Base-by-base conservation (phyloP, 2,113 vertebrate species). In the Dermatemys mawii region DNA sequence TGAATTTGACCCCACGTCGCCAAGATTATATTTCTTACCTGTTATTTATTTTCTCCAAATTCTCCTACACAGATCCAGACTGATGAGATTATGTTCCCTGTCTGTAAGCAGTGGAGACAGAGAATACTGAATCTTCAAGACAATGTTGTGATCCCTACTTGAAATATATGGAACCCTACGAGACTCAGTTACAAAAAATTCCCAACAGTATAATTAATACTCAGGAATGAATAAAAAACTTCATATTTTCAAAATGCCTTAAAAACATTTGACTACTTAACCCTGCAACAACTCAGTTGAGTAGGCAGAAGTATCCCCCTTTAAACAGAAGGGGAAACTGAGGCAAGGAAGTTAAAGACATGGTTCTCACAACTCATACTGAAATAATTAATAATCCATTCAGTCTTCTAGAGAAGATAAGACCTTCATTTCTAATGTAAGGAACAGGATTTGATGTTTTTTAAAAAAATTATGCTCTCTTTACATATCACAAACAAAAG, bases 101-200 rank as follows among this genome's bases (percentile, higher is more conserved):
- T 90, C 87, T 48, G 0, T 78, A 97, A 97, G 96, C 91, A 98
- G 92, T 81, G 95, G 92, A 95, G 96, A 97, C 94, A 83, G 53
- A 96, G 97, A 97, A 89, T 76, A 97, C 88, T 93, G 88, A 95
- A 96, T 95, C 91, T 96, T 96, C 91, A 90, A 82, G 88, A 35
- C 87, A 90, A 94, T 87, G 38, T 9, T 67, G 35, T 83, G 92
- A 94, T 54, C 87, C 87, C 90, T 96, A 87, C 57, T 78, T 95
- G 93, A 95, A 95, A 83, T 95, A 81, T 92, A 95, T 78, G 90
- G 97, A 97, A 96, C 87, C 93, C 96, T 95, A 89, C 75, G 41
- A 93, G 94, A 78, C 73, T 96, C 55, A 90, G 38, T 89, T 90
- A 93, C 90, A 88, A 88, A 91, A 96, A 60, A 35, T 83, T 95